phyloP scores from a whole-genome alignment of 2,888 invertebrate genomes.

The Ormia ochracea region DNA sequence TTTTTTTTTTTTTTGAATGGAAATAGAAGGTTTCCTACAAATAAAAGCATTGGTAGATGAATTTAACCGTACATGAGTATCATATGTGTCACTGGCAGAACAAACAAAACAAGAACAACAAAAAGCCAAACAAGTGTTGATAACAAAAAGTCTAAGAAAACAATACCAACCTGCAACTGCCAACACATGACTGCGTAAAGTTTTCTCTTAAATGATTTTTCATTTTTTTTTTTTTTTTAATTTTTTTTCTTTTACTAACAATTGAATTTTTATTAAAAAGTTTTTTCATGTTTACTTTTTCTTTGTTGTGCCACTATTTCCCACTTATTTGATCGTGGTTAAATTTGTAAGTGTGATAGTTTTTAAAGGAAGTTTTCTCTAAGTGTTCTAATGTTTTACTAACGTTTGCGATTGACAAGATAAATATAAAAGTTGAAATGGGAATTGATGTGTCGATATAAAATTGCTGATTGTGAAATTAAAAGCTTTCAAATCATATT shows the following conservation, averaged over 20 bases:
- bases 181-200: constrained; percentile 39
- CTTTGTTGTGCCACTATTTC: background rate
- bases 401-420: constrained; percentile 29
- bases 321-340: background rate
- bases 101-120: too few species aligned
- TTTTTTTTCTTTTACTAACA: constrained; percentile 25
- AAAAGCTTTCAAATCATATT: background rate
- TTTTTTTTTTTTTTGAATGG: background rate
- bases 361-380: background rate
- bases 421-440: background rate
- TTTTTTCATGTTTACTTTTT: background rate
- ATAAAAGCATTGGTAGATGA: background rate
- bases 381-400: constrained; percentile 1
- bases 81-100: constrained; percentile 4
- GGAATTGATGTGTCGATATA: background rate
- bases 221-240: too few species aligned
- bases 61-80: background rate
- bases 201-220: constrained; percentile 28
- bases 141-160: background rate
- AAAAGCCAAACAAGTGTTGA: constrained; percentile 24
- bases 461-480: background rate
- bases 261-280: constrained; percentile 42
- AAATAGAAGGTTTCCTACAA: background rate
- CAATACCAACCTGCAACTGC: constrained; percentile 29
- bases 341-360: background rate